Evolutionary conservation across 2,113 vertebrate species (phyloP).

Genomic region (Cichladusa arquata): DNA sequence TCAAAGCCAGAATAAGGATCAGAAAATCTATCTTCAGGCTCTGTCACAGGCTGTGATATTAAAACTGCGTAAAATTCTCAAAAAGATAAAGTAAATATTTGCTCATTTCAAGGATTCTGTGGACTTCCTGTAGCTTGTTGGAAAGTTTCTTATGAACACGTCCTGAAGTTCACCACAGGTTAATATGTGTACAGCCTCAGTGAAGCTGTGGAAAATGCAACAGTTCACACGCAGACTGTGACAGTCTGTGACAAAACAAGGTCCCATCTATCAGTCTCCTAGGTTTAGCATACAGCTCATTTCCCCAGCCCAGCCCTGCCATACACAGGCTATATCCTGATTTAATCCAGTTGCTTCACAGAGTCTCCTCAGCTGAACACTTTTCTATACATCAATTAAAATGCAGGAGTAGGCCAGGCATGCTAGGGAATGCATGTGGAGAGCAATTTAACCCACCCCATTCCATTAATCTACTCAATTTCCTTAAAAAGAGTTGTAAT

Average conservation of each 20-base stretch:
- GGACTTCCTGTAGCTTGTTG: neutral
- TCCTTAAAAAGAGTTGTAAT: constrained; percentile 42
- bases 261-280: neutral
- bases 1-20: neutral
- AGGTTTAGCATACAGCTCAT: neutral
- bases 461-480: constrained; percentile 61
- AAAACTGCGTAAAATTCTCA: neutral
- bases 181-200: accelerated
- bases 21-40: neutral
- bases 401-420: neutral
- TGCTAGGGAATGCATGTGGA: constrained; percentile 5
- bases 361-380: neutral
- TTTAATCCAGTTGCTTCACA: neutral
- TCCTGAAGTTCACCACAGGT: neutral
- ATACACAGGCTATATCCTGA: neutral
- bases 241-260: neutral
- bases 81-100: neutral
- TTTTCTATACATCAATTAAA: neutral
- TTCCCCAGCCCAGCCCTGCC: neutral
- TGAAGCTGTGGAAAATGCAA: neutral
- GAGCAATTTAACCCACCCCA: constrained; percentile 43
- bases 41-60: accelerated
- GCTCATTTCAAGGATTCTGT: neutral
- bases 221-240: neutral
- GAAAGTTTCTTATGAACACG: neutral